Percentiles rank a stretch among this genome's conserved stretches.
These are phyloP conservation scores for Drosophila prostipennis DNA, from an alignment of 2,888 invertebrate species.

Conservation along the genomic window DNA sequence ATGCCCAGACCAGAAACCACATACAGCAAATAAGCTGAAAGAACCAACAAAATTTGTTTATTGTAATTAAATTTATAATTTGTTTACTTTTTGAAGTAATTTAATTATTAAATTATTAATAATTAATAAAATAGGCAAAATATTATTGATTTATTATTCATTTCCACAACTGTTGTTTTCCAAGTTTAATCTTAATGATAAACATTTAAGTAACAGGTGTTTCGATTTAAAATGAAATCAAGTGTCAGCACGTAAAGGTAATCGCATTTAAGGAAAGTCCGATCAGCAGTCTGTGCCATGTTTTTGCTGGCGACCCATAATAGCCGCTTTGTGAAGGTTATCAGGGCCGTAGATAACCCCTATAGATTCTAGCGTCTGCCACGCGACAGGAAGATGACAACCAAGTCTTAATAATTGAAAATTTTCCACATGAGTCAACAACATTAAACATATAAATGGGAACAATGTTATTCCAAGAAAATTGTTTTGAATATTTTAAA, in stretches of 20 bases:
- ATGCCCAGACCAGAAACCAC: constrained; percentile 94
- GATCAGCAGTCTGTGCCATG: constrained; percentile 33
- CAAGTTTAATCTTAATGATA: not conserved
- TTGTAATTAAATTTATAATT: too few species aligned
- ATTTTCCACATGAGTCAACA: constrained; percentile 1
- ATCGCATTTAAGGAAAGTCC: constrained; percentile 4
- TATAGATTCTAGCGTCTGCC: constrained; percentile 41
- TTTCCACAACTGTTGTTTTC: too few species aligned
- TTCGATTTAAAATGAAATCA: constrained; percentile 1
- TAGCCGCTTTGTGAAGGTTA: constrained; percentile 58
- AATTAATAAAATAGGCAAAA: too few species aligned
- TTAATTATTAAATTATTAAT: not conserved
- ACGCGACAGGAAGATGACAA: constrained; percentile 52
- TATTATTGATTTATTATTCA: too few species aligned
- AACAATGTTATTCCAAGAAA: not conserved
- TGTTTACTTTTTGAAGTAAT: too few species aligned
- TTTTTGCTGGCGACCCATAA: constrained; percentile 9
- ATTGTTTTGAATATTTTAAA: not conserved
- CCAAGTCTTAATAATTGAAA: not conserved
- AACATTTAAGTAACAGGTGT: not conserved
- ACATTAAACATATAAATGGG: not conserved
- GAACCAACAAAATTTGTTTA: not conserved
- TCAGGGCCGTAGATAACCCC: constrained; percentile 63
- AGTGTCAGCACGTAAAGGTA: constrained; percentile 1
- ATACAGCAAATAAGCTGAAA: constrained; percentile 89